These are phyloP conservation scores for Copidosoma floridanum DNA, from an alignment of 1,140 invertebrate genomes.

Conservation along the genomic window DNA sequence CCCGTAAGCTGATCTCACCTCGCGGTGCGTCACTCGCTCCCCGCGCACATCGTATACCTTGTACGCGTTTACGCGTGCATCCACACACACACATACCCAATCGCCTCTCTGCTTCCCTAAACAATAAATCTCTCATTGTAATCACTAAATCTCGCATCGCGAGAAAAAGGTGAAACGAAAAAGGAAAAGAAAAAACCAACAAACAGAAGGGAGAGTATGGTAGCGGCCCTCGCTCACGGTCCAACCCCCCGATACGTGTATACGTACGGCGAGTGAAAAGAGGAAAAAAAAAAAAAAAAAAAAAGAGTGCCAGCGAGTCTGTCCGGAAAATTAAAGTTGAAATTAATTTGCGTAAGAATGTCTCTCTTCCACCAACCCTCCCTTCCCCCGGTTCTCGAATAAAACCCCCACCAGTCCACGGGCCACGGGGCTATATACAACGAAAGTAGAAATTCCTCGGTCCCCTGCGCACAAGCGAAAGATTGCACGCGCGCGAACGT, in stretches of 20 bases:
- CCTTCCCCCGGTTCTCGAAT: no score
- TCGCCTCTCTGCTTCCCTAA: background rate
- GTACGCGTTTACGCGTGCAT: no score
- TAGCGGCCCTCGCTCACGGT: background rate
- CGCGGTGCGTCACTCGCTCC: constrained; percentile 14
- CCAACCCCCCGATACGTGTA: no score
- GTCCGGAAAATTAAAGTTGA: constrained; percentile 23
- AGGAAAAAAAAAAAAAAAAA: background rate
- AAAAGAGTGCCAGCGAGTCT: background rate
- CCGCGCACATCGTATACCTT: no score
- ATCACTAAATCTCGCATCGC: constrained; percentile 26
- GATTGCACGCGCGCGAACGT: background rate
- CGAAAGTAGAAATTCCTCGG: constrained; percentile 34
- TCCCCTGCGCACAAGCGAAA: no score
- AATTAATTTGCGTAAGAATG: constrained; percentile 28
- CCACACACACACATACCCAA: no score
- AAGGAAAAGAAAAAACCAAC: constrained; percentile 4
- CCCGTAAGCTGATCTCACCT: constrained; percentile 26
- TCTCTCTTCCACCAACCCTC: background rate
- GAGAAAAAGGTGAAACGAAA: constrained; percentile 4
- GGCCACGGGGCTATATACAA: background rate
- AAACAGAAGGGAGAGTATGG: background rate
- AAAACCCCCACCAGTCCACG: no score
- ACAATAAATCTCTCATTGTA: constrained; percentile 28
- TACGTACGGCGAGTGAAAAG: background rate